Conservation (phyloP, 2,113 vertebrate species). For the Muntiacus reevesi region DNA sequence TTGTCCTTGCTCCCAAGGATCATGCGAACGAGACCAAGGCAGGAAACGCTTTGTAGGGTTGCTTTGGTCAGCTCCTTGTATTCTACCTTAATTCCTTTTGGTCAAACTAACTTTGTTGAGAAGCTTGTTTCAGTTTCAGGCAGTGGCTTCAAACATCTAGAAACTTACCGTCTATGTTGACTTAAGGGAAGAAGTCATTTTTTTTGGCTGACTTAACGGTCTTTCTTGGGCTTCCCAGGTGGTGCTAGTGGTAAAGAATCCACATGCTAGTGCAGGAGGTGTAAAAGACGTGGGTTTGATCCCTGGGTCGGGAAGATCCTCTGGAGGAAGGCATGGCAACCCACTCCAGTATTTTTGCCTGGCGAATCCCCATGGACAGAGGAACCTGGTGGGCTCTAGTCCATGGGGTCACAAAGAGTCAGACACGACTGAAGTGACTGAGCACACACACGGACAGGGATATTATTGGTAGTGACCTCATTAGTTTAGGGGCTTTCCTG, state of each 20-base stretch:
- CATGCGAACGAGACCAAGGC: neutral
- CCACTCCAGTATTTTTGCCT: neutral
- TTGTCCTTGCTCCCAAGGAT: neutral
- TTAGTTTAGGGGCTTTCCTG: neutral
- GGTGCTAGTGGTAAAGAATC: neutral
- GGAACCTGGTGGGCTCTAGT: neutral
- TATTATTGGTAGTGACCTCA: neutral
- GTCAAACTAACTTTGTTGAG: neutral
- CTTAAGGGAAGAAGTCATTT: neutral
- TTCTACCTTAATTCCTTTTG: neutral
- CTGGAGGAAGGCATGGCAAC: neutral
- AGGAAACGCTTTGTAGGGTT: too few relatives aligned
- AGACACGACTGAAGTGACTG: neutral
- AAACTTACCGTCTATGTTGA: neutral
- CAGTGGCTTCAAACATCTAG: neutral
- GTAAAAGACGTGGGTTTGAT: neutral
- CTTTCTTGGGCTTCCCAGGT: neutral
- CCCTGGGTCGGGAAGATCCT: neutral
- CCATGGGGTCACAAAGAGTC: neutral
- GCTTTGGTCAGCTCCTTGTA: neutral
- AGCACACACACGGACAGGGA: neutral
- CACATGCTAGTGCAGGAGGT: neutral
- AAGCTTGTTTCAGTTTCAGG: neutral
- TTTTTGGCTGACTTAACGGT: neutral
- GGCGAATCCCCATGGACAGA: neutral